Evolutionary conservation across 1,140 invertebrate genomes (phyloP).

Genomic region (Neuroterus valhalla): DNA sequence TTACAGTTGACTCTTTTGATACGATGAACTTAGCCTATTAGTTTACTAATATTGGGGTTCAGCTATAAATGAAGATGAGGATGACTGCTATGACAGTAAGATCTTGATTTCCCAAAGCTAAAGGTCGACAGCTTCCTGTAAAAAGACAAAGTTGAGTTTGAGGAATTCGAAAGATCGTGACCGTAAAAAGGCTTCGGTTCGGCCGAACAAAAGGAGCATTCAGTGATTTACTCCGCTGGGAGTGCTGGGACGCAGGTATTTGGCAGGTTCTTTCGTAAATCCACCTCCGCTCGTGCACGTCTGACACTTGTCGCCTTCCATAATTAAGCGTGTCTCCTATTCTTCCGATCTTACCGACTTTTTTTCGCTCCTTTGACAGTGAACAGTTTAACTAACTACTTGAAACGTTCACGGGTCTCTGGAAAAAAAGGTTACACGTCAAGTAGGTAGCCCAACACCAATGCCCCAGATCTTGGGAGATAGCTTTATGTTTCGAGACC

Average conservation of each 20-base stretch:
- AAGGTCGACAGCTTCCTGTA: conserved; percentile 32
- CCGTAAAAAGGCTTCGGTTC: conserved; percentile 32
- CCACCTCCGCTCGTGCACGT: background rate
- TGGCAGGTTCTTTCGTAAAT: conserved; percentile 32
- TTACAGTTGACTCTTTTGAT: no score
- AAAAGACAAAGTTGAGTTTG: conserved; percentile 28
- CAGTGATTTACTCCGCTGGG: conserved; percentile 54
- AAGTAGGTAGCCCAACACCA: conserved; percentile 48
- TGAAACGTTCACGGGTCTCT: conserved; percentile 4
- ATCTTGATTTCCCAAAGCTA: conserved; percentile 17
- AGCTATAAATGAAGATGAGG: background rate
- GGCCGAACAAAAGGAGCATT: conserved; percentile 54
- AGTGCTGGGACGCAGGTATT: conserved; percentile 29
- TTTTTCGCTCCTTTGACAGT: conserved; percentile 9
- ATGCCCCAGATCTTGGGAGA: conserved; percentile 50
- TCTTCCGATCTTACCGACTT: conserved; percentile 36
- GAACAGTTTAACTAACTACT: conserved; percentile 23
- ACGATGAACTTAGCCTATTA: background rate
- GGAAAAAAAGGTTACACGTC: conserved; percentile 35
- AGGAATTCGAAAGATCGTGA: conserved; percentile 34
- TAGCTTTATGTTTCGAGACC: conserved; percentile 51
- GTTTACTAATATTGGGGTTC: background rate
- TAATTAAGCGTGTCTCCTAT: conserved; percentile 59
- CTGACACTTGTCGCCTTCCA: conserved; percentile 58
- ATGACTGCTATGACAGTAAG: conserved; percentile 10